A percentile compares a stretch with the other conserved stretches of the same genome.
These are phyloP conservation scores for Melolontha melolontha DNA, from an alignment of 2,888 invertebrate genomes.

Conservation along the genomic window DNA sequence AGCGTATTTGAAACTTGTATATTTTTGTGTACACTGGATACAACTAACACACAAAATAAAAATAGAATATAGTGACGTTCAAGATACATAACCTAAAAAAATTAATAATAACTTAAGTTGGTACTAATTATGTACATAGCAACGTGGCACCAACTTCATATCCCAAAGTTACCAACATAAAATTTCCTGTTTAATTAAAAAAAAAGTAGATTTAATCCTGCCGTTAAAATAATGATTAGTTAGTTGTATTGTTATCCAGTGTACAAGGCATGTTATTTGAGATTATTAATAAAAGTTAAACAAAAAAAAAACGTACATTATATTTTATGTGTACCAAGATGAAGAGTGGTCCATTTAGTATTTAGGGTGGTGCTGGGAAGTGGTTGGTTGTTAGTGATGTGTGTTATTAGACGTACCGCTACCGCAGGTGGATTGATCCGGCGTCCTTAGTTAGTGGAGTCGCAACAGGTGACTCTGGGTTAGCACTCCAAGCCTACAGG, in stretches of 20 bases:
- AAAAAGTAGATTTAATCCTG: not conserved
- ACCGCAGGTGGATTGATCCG: conserved; percentile 62
- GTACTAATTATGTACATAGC: not conserved
- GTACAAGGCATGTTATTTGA: conserved; percentile 18
- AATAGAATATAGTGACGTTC: not conserved
- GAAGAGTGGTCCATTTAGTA: conserved; percentile 45
- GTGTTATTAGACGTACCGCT: conserved; percentile 63
- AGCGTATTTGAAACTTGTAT: conserved; percentile 35
- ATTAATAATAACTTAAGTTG: not conserved
- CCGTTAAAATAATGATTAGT: conserved; percentile 1
- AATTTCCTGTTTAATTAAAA: not conserved
- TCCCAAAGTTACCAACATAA: conserved; percentile 5
- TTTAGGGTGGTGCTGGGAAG: conserved; percentile 57
- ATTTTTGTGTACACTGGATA: conserved; percentile 21
- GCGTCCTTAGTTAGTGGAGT: conserved; percentile 62
- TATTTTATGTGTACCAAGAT: conserved; percentile 41
- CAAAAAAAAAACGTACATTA: conserved; percentile 38
- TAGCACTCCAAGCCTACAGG: conserved; percentile 82
- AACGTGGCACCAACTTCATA: not conserved
- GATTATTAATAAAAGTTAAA: conserved; percentile 22
- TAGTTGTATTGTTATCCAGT: conserved; percentile 28
- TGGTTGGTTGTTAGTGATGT: conserved; percentile 60
- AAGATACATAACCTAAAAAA: not conserved
- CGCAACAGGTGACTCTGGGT: conserved; percentile 64
- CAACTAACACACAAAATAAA: conserved; percentile 13